Conservation (phyloP, 2,797 vertebrate species). For the Poecilia gillii region DNA sequence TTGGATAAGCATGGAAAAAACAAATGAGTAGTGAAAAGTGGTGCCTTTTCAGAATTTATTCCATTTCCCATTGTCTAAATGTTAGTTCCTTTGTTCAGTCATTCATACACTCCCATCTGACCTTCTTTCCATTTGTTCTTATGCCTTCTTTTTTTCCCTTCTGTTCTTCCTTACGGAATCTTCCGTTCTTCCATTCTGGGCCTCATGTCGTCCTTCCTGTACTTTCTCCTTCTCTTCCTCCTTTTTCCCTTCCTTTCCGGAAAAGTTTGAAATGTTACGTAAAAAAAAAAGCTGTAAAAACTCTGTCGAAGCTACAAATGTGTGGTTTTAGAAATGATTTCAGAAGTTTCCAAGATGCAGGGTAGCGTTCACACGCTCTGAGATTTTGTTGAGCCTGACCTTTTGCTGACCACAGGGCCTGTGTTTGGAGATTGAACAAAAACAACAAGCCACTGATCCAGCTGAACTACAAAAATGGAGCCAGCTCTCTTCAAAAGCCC, state of each 20-base stretch:
- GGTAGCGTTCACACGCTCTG: neutral
- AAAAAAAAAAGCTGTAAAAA: neutral
- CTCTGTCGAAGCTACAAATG: neutral
- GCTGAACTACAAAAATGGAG: constrained; percentile 84
- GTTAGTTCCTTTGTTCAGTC: neutral
- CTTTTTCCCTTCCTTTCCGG: neutral
- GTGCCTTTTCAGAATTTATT: neutral
- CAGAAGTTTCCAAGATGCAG: neutral
- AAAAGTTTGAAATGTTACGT: neutral
- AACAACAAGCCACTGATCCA: constrained; percentile 81
- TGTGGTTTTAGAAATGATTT: neutral
- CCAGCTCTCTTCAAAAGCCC: constrained; percentile 81
- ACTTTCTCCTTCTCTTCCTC: neutral
- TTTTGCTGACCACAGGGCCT: constrained; percentile 73
- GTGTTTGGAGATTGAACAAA: constrained; percentile 85
- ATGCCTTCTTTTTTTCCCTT: neutral
- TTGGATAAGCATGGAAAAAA: neutral
- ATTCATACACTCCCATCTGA: neutral
- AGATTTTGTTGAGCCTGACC: neutral
- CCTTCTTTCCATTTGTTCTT: neutral
- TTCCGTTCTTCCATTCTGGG: neutral
- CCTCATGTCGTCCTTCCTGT: neutral
- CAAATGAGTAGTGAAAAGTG: neutral
- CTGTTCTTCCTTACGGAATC: neutral
- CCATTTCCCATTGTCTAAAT: neutral